Conservation (phyloP, 2,888 invertebrate species). For the Eupithecia pulchellata region DNA sequence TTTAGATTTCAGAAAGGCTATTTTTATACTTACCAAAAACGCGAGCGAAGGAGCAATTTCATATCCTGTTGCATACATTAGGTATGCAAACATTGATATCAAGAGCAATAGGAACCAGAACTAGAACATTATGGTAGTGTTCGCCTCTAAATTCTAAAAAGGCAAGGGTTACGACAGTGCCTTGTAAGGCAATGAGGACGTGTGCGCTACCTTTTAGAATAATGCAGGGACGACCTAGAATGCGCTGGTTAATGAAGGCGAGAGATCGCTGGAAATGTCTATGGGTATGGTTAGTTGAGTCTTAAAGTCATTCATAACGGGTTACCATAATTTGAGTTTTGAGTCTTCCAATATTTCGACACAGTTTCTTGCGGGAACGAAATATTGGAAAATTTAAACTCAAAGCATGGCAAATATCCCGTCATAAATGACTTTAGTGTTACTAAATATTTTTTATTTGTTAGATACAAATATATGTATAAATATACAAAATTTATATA, state of each 20-base stretch:
- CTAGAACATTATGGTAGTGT: constrained; percentile 22
- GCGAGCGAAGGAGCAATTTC: too few species aligned
- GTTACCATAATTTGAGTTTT: too few species aligned
- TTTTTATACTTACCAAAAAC: too few species aligned
- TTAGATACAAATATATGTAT: too few species aligned
- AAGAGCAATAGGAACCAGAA: neutral
- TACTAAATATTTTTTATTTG: too few species aligned
- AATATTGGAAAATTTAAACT: too few species aligned
- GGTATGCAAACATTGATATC: neutral
- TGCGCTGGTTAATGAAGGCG: constrained; percentile 39
- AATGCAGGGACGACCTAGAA: constrained; percentile 57
- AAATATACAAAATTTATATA: too few species aligned
- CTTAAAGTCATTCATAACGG: neutral
- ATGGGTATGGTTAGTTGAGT: neutral
- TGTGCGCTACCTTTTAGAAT: constrained; percentile 50
- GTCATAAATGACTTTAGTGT: too few species aligned
- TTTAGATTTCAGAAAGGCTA: too few species aligned
- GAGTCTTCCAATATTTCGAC: too few species aligned
- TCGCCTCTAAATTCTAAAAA: constrained; percentile 50
- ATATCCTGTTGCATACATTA: neutral
- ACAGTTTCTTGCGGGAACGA: too few species aligned
- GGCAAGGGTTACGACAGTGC: constrained; percentile 54
- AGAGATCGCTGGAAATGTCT: constrained; percentile 19
- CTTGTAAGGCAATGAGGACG: constrained; percentile 57
- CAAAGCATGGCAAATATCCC: too few species aligned